A percentile compares a stretch with the other conserved stretches of the same genome.
These are phyloP conservation scores for Channa maculata DNA, from an alignment of 2,113 vertebrate species.

Conservation along the genomic window DNA sequence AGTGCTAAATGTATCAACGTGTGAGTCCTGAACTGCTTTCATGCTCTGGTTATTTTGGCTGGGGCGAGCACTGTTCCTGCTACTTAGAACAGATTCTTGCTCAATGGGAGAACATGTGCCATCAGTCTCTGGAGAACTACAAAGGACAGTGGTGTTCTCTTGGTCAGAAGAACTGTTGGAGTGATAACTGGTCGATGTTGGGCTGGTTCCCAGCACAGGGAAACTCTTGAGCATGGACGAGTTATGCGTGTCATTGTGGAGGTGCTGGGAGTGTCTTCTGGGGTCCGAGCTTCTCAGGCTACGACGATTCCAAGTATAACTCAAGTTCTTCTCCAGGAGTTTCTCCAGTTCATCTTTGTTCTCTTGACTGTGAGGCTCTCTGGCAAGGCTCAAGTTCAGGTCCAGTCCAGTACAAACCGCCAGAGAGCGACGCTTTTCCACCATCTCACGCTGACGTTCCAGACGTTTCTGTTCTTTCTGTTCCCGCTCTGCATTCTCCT, in stretches of 20 bases:
- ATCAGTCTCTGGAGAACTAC: slow-evolving; percentile 70
- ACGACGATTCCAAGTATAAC: slow-evolving; percentile 76
- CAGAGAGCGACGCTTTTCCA: slow-evolving; percentile 83
- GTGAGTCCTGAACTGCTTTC: slow-evolving; percentile 26
- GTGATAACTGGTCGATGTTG: slow-evolving; percentile 56
- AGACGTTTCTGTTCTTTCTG: slow-evolving; percentile 82
- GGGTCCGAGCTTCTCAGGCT: slow-evolving; percentile 74
- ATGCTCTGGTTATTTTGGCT: slow-evolving; percentile 17
- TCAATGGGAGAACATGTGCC: slow-evolving; percentile 56
- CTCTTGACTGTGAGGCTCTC: slow-evolving; percentile 54
- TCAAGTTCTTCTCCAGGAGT: slow-evolving; percentile 82
- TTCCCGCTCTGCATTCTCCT: slow-evolving; percentile 86
- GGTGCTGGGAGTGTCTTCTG: slow-evolving; percentile 64
- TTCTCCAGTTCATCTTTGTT: slow-evolving; percentile 82
- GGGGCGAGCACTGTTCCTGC: slow-evolving; percentile 6
- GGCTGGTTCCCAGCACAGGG: slow-evolving; percentile 74
- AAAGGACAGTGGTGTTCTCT: slow-evolving; percentile 53
- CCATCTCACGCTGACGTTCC: slow-evolving; percentile 77
- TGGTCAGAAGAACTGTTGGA: slow-evolving; percentile 70
- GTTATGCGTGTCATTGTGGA: slow-evolving; percentile 38
- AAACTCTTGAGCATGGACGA: slow-evolving; percentile 51
- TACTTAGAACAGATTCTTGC: slow-evolving; percentile 22
- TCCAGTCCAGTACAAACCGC: slow-evolving; percentile 78
- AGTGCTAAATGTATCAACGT: slow-evolving; percentile 24
- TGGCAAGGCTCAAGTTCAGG: slow-evolving; percentile 47